Percentiles rank a stretch among this genome's conserved stretches.
These are phyloP conservation scores for Brachypalpus laphriformis DNA, from an alignment of 2,888 invertebrate genomes.

Conservation along the genomic window DNA sequence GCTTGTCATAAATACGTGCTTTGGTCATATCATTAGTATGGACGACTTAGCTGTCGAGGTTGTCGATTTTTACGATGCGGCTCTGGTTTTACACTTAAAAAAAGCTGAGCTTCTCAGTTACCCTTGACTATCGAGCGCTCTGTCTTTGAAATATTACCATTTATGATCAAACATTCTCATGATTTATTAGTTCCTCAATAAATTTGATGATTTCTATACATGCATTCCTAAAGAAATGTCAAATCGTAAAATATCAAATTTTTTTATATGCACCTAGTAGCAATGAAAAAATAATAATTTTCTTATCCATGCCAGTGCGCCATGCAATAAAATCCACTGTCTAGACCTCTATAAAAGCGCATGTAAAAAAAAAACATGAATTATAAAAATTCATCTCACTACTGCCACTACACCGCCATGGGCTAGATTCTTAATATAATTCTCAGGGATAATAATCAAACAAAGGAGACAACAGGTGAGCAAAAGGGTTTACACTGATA, in stretches of 20 bases:
- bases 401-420: not conserved
- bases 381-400: slow-evolving; percentile 15
- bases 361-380: not conserved
- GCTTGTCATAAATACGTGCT: not conserved
- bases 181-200: slow-evolving; percentile 49
- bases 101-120: not conserved
- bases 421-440: not conserved
- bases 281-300: slow-evolving; percentile 19
- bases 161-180: slow-evolving; percentile 14
- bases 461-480: slow-evolving; percentile 51
- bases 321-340: slow-evolving; percentile 15
- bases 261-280: not conserved
- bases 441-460: slow-evolving; percentile 39
- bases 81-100: not conserved
- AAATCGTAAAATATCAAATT: slow-evolving; percentile 17
- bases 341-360: slow-evolving; percentile 19
- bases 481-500: slow-evolving; percentile 36
- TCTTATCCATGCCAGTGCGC: not conserved
- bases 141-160: slow-evolving; percentile 20
- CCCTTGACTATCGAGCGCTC: slow-evolving; percentile 1
- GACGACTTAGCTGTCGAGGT: not conserved
- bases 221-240: not conserved
- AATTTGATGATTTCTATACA: not conserved
- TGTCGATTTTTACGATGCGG: slow-evolving; percentile 1
- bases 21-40: not conserved